Evolutionary conservation across 2,888 invertebrate species (phyloP).

Genomic region (Thymelicus lineola): DNA sequence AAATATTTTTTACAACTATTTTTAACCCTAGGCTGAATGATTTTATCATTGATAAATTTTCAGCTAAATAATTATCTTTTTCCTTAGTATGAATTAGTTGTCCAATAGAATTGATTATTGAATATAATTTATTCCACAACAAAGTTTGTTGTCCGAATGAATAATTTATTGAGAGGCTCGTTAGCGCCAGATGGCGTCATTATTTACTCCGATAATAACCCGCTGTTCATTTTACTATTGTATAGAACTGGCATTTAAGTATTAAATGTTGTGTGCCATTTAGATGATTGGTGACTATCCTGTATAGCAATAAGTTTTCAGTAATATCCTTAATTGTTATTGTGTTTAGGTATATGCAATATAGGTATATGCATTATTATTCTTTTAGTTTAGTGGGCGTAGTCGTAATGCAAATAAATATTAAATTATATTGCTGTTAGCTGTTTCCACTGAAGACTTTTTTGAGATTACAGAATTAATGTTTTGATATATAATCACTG

Average conservation of each 20-base stretch:
- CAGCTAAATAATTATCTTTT: constrained; percentile 16
- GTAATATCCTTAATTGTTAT: background rate
- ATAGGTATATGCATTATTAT: too few species aligned
- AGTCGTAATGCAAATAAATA: too few species aligned
- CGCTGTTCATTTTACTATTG: constrained; percentile 27
- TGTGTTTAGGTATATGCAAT: background rate
- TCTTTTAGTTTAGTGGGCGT: too few species aligned
- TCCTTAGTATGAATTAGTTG: constrained; percentile 24
- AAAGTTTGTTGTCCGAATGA: constrained; percentile 38
- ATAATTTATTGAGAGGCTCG: constrained; percentile 40
- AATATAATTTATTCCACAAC: constrained; percentile 37
- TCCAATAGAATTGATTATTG: constrained; percentile 31
- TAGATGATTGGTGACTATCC: constrained; percentile 20
- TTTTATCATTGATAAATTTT: constrained; percentile 3
- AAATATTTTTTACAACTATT: too few species aligned
- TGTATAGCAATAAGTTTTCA: background rate
- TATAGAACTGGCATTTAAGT: constrained; percentile 23
- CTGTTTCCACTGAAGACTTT: too few species aligned
- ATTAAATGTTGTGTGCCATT: constrained; percentile 22
- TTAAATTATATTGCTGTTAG: too few species aligned
- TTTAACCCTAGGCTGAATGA: background rate
- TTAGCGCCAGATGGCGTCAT: constrained; percentile 36
- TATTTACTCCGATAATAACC: constrained; percentile 37
- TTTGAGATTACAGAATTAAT: too few species aligned
- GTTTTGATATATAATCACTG: too few species aligned